Percentiles rank a stretch among this genome's conserved stretches.
phyloP scores from a whole-genome alignment of 1,140 invertebrate species.

The Drosophila ogumai region DNA sequence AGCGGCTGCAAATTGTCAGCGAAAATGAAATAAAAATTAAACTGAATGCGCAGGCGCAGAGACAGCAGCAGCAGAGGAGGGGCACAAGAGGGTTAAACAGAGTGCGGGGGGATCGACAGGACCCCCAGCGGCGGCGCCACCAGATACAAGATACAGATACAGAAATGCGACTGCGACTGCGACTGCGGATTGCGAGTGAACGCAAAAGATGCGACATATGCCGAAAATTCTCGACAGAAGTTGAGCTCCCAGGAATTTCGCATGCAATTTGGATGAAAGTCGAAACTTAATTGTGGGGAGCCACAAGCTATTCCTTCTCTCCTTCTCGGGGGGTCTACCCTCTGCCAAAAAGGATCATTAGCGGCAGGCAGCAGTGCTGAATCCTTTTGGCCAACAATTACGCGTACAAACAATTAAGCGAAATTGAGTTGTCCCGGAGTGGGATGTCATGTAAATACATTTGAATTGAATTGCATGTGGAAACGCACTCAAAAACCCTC shows the following conservation, averaged over 20 bases:
- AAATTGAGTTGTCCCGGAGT: conserved; percentile 69
- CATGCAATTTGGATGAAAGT: conserved; percentile 56
- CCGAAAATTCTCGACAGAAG: conserved; percentile 80
- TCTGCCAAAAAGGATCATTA: conserved; percentile 46
- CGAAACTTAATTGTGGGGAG: conserved; percentile 49
- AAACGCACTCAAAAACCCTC: conserved; percentile 7
- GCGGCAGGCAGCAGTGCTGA: conserved; percentile 26
- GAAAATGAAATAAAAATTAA: conserved; percentile 81
- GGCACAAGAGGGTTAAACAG: background rate
- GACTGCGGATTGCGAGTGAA: conserved; percentile 45
- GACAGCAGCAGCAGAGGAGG: conserved; percentile 8
- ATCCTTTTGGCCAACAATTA: conserved; percentile 73
- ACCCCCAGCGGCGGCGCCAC: conserved; percentile 81
- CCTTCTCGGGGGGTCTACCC: background rate
- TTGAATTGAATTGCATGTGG: conserved; percentile 61
- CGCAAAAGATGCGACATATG: conserved; percentile 69
- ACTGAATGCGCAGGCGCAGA: conserved; percentile 73
- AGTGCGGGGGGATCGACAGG: conserved; percentile 48
- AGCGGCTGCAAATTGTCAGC: conserved; percentile 73
- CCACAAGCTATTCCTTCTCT: too few relatives aligned
- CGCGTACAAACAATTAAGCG: conserved; percentile 67
- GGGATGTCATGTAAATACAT: conserved; percentile 69
- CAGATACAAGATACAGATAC: conserved; percentile 82
- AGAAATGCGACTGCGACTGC: conserved; percentile 45
- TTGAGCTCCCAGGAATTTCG: conserved; percentile 66